Evolutionary conservation across 1,140 invertebrate species (phyloP).

Genomic region (Philotrypesis tridentata): DNA sequence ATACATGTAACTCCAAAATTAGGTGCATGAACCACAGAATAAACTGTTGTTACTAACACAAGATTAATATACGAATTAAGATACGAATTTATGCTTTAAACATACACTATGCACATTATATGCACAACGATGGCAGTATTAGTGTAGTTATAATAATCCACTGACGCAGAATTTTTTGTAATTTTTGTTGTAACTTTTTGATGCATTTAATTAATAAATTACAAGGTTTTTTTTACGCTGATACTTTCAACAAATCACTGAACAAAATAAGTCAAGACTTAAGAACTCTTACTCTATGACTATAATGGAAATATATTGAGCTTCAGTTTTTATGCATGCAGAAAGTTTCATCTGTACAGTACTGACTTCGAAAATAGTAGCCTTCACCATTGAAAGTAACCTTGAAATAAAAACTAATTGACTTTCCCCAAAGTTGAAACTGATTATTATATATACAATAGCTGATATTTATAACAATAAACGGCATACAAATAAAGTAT

Average conservation of each 20-base stretch:
- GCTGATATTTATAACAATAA: neutral
- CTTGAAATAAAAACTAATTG: constrained; percentile 34
- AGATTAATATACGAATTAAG: neutral
- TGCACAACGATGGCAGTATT: constrained; percentile 50
- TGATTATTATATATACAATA: neutral
- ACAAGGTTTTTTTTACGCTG: neutral
- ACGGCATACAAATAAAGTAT: neutral
- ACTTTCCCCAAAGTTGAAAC: neutral
- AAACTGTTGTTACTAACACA: constrained; percentile 25
- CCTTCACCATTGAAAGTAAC: neutral
- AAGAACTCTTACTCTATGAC: constrained; percentile 12
- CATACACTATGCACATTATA: constrained; percentile 41
- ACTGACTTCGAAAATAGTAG: neutral
- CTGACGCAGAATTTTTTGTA: constrained; percentile 8
- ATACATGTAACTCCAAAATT: constrained; percentile 23
- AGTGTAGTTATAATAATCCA: constrained; percentile 44
- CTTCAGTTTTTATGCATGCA: constrained; percentile 17
- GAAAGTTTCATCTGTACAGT: neutral
- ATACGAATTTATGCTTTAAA: constrained; percentile 34
- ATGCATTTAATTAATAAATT: constrained; percentile 26
- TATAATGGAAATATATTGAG: constrained; percentile 18
- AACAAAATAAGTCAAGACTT: constrained; percentile 34
- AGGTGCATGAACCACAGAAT: constrained; percentile 14
- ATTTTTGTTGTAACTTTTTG: neutral
- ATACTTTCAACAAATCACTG: constrained; percentile 25